phyloP scores from a whole-genome alignment of 1,140 invertebrate genomes.

The Coptotermes formosanus region DNA sequence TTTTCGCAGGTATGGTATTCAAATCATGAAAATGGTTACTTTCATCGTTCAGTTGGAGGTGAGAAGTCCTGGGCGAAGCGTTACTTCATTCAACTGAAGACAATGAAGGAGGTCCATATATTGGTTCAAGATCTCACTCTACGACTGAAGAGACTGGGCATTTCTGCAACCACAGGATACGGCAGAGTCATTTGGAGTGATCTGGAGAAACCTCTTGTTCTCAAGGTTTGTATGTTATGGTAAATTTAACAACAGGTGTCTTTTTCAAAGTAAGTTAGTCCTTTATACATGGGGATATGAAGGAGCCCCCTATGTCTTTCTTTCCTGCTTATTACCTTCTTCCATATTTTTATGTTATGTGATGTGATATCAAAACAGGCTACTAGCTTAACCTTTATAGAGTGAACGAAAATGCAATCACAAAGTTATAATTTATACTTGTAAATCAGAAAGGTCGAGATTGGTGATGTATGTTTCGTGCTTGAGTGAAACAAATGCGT shows the following conservation, averaged over 20 bases:
- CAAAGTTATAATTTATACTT: too few species aligned
- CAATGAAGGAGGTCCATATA: conserved; percentile 70
- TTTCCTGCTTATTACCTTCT: too few species aligned
- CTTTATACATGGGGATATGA: neutral
- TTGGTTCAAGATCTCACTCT: conserved; percentile 66
- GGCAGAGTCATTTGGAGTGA: conserved; percentile 47
- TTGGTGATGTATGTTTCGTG: too few species aligned
- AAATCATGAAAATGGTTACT: conserved; percentile 42
- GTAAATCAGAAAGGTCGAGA: too few species aligned
- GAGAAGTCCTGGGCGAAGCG: conserved; percentile 70
- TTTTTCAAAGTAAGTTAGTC: too few species aligned
- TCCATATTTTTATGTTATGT: too few species aligned
- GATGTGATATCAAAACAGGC: too few species aligned
- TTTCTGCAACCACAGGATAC: conserved; percentile 47
- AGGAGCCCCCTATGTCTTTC: too few species aligned
- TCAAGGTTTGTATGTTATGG: conserved; percentile 55
- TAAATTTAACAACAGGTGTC: neutral
- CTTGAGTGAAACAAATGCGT: too few species aligned
- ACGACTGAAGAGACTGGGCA: conserved; percentile 57
- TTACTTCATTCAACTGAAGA: conserved; percentile 70
- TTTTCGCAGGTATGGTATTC: conserved; percentile 47
- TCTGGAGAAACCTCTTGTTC: conserved; percentile 54
- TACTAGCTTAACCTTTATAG: too few species aligned
- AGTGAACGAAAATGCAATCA: too few species aligned
- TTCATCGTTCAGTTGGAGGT: conserved; percentile 40